These are phyloP conservation scores for Megamerina dolium DNA, from an alignment of 2,888 invertebrate species.

Conservation along the genomic window DNA sequence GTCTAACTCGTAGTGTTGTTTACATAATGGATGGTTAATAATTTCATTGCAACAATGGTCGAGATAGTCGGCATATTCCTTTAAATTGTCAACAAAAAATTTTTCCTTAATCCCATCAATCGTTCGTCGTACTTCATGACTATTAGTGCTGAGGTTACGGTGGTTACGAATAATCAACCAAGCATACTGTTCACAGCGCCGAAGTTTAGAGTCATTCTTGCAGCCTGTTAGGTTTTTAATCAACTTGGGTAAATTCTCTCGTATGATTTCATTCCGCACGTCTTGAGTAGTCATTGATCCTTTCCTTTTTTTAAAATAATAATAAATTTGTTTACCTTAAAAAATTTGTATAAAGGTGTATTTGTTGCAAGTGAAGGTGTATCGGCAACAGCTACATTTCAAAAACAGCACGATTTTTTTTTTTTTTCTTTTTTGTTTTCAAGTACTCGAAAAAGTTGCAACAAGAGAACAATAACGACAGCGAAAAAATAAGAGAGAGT, in stretches of 20 bases:
- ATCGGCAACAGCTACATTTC: no score
- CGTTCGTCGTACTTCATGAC: constrained; percentile 48
- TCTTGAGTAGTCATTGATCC: constrained; percentile 26
- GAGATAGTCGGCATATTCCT: constrained; percentile 49
- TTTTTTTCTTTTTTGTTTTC: no score
- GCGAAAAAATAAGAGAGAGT: no score
- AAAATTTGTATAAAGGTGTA: no score
- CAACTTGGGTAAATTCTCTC: constrained; percentile 32
- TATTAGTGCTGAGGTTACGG: constrained; percentile 49
- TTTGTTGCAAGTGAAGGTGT: no score
- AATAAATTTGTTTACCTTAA: no score
- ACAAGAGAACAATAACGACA: no score
- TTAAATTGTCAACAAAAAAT: constrained; percentile 50
- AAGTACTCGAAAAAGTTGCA: no score
- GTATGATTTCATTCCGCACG: constrained; percentile 31
- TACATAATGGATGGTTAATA: constrained; percentile 33
- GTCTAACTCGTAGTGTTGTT: constrained; percentile 44
- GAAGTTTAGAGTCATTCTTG: constrained; percentile 19
- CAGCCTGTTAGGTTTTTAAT: constrained; percentile 33
- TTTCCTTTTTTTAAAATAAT: background rate
- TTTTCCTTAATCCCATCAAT: constrained; percentile 50
- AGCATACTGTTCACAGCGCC: constrained; percentile 43
- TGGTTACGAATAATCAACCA: constrained; percentile 48
- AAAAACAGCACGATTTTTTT: no score
- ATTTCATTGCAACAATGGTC: constrained; percentile 39